Percentiles rank a stretch among this genome's conserved stretches.
phyloP scores from a whole-genome alignment of 2,113 vertebrate genomes.

The Prochilodus magdalenae region DNA sequence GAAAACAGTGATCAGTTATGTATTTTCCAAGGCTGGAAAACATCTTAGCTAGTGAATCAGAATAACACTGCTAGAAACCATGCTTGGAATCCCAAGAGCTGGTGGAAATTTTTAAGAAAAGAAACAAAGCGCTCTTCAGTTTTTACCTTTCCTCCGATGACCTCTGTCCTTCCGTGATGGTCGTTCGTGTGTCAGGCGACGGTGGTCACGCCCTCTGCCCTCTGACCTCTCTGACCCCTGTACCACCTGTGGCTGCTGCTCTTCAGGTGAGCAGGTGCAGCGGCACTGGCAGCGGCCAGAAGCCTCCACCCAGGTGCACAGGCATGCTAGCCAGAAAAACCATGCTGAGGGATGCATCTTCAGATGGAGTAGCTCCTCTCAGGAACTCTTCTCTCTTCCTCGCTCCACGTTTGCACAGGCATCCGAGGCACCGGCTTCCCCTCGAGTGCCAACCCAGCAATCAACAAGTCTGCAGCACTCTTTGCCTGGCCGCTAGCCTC shows the following conservation, averaged over 20 bases:
- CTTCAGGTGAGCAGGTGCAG: conserved; percentile 63
- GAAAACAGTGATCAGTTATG: not conserved
- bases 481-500: conserved; percentile 50
- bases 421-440: not conserved
- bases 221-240: conserved; percentile 58
- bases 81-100: not conserved
- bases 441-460: conserved; percentile 20
- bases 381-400: not conserved
- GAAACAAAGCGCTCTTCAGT: not conserved
- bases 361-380: conserved; percentile 19
- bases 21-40: not conserved
- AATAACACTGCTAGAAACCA: not conserved
- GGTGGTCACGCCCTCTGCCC: conserved; percentile 64
- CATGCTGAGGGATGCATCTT: conserved; percentile 75
- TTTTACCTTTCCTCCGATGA: conserved; percentile 74
- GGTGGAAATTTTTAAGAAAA: not conserved
- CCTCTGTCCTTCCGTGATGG: conserved; percentile 62
- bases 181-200: conserved; percentile 57
- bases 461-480: conserved; percentile 45
- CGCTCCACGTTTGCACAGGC: not conserved
- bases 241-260: conserved; percentile 37
- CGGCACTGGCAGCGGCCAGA: conserved; percentile 68
- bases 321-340: conserved; percentile 68
- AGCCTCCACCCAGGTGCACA: conserved; percentile 68
- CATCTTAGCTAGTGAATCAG: not conserved